Evolutionary conservation across 2,797 vertebrate genomes (phyloP).

Genomic region (Coccyzus lansbergi): DNA sequence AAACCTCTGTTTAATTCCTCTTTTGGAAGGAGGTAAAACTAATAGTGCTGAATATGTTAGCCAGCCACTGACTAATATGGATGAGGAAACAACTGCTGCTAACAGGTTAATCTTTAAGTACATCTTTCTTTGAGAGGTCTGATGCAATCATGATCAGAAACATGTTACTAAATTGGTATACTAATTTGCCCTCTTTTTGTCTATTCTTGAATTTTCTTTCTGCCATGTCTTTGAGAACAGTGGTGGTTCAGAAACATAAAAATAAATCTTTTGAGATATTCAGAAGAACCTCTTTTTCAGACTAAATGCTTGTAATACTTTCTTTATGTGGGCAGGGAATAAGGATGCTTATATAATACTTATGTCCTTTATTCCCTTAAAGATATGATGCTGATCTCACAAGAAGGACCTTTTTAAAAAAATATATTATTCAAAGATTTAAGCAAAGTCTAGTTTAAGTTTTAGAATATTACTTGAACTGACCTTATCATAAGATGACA

Average conservation of each 20-base stretch:
- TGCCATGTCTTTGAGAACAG: neutral
- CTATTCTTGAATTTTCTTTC: neutral
- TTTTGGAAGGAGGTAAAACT: neutral
- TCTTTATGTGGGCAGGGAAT: neutral
- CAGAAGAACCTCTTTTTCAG: neutral
- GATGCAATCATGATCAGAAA: neutral
- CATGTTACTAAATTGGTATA: neutral
- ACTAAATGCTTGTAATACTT: neutral
- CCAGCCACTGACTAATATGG: neutral
- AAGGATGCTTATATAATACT: neutral
- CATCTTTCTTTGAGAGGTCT: neutral
- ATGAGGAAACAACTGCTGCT: neutral
- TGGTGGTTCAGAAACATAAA: neutral
- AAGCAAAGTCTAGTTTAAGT: neutral
- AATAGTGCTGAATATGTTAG: neutral
- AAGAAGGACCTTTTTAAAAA: neutral
- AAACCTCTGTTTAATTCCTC: neutral
- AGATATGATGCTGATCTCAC: neutral
- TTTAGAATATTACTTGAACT: neutral
- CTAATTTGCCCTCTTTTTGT: neutral
- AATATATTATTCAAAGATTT: neutral
- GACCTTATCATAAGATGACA: neutral
- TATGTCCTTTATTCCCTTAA: neutral
- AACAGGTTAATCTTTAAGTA: neutral
- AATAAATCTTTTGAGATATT: neutral